Percentiles rank a stretch among this genome's conserved stretches.
phyloP scores from a whole-genome alignment of 2,888 invertebrate species.

The Synergus japonicus region DNA sequence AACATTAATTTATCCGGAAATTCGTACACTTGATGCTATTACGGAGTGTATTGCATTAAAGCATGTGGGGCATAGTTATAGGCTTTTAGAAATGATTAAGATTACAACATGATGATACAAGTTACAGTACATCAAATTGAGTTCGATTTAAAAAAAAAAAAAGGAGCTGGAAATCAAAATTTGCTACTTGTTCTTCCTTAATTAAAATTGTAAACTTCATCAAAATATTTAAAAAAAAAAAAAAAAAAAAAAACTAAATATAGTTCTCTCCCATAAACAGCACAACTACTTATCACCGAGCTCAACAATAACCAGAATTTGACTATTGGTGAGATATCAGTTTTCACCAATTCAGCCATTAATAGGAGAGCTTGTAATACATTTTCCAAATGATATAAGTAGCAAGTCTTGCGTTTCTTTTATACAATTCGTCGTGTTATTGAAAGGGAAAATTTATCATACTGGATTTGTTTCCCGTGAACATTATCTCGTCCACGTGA shows the following conservation, averaged over 20 bases:
- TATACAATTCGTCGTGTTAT: constrained; percentile 14
- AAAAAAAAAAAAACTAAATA: not conserved
- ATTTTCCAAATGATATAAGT: not conserved
- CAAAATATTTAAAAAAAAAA: not conserved
- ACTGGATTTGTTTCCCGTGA: not conserved
- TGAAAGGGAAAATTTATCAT: not conserved
- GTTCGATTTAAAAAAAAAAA: not conserved
- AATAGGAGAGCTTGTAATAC: not conserved
- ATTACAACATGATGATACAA: constrained; percentile 27
- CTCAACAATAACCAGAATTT: not conserved
- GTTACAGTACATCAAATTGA: constrained; percentile 30
- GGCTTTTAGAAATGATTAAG: constrained; percentile 16
- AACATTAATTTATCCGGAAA: constrained; percentile 25
- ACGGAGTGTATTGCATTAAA: not conserved
- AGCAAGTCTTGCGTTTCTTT: not conserved
- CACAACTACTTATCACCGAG: not conserved
- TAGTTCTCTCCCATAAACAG: not conserved
- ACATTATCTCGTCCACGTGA: not conserved
- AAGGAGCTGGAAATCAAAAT: not conserved
- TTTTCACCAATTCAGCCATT: not conserved
- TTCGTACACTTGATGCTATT: constrained; percentile 25
- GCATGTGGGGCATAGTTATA: not conserved
- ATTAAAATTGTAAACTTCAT: not conserved
- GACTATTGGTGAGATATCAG: not conserved
- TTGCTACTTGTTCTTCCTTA: not conserved